Conservation (phyloP, 2,113 vertebrate genomes). For the Clarias gariepinus region DNA sequence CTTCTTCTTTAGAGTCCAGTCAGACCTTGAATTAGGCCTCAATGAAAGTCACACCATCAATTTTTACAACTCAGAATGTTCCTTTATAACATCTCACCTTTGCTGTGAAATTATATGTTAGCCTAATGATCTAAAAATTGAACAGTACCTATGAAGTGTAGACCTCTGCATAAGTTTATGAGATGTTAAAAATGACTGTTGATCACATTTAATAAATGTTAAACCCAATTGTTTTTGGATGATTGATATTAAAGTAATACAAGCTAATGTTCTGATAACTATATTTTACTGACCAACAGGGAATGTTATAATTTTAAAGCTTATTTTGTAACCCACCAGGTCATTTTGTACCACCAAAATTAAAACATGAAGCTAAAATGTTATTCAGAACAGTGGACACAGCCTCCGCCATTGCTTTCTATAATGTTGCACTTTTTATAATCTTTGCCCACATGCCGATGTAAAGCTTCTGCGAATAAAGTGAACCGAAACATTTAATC, state of each 20-base stretch:
- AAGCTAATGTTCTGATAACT: neutral
- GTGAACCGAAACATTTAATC: neutral
- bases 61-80: conserved; percentile 19
- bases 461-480: neutral
- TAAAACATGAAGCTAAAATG: neutral
- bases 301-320: neutral
- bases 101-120: neutral
- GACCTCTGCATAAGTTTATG: neutral
- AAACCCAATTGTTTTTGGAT: neutral
- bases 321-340: neutral
- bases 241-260: neutral
- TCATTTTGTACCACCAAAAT: neutral
- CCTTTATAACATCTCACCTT: conserved; percentile 22
- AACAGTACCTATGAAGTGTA: neutral
- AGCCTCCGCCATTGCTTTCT: neutral
- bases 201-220: neutral
- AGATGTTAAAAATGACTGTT: neutral
- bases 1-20: neutral
- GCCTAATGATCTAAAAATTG: neutral
- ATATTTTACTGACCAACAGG: neutral
- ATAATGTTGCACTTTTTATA: neutral
- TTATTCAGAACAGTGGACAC: neutral
- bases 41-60: conserved; percentile 17
- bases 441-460: neutral
- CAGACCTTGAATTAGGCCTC: neutral